Evolutionary conservation across 2,113 vertebrate species (phyloP), one percentile per base, ranked within the genome.

Genomic region (Hepsetus odoe): DNA sequence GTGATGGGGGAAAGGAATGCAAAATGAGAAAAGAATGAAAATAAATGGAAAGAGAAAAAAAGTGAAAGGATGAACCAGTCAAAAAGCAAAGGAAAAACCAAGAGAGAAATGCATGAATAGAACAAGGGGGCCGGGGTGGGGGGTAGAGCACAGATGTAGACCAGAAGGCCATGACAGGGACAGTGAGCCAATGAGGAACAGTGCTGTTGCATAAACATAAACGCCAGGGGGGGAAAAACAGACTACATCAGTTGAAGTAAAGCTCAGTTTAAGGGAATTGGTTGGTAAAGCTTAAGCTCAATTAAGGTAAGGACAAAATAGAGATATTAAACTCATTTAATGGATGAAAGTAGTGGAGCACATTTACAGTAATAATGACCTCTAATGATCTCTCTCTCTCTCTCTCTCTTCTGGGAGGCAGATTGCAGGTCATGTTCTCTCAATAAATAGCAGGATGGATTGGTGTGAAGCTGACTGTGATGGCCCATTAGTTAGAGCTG

Each of bases 311-410:
- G 51, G 38, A 77, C 42, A 40, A 86, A 76, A 89, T 42, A 77
- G 51, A 82, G 87, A 65, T 84, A 38, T 76, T 73, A 84, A 79
- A 42, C 8, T 26, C 40, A 73, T 87, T 56, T 64, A 64, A 79
- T 64, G 30, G 46, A 72, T 64, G 62, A 65, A 72, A 3, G 16
- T 55, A 40, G 30, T 13, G 55, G 32, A 72, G 46, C n/a, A 26
- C 2, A 71, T 78, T 71, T 62, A 62, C 28, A 65, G n/a, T 72
- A 79, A 53, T 72, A 79, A 70, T 51, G 22, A 62, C 32, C 40
- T 46, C 35, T 38, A 4, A n/a, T n/a, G n/a, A n/a, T n/a, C n/a
- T n/a, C n/a, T 44, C 42, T 16, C 12, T 51, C 40, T 2, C 55
- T 71, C 55, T 62, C 16, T 61, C 55, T 35, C 20, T 66, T 61